Percentiles rank a stretch among this genome's conserved stretches.
Conservation (phyloP, 2,113 vertebrate species). For the Oryzias curvinotus region DNA sequence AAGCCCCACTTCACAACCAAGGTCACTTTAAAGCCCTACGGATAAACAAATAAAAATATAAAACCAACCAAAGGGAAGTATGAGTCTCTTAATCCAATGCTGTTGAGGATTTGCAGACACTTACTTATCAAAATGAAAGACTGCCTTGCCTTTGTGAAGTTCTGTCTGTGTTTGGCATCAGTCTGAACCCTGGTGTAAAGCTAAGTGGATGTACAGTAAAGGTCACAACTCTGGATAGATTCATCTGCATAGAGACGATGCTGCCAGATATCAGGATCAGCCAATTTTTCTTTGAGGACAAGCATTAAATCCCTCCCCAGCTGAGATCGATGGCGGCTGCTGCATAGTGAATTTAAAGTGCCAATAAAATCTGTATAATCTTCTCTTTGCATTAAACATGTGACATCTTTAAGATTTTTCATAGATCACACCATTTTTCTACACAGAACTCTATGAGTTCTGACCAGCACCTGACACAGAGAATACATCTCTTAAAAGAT, state of each 20-base stretch:
- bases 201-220: background rate
- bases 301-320: conserved; percentile 23
- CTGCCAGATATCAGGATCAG: conserved; percentile 24
- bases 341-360: conserved; percentile 22
- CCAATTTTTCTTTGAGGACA: conserved; percentile 9
- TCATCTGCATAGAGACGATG: conserved; percentile 17
- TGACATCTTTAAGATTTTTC: background rate
- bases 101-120: too few species aligned
- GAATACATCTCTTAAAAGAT: too few species aligned
- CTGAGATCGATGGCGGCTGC: conserved; percentile 7
- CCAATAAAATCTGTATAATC: conserved; percentile 3
- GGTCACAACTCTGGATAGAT: conserved; percentile 13
- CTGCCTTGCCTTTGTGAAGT: too few species aligned
- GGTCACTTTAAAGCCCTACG: too few species aligned
- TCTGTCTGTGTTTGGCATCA: too few species aligned
- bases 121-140: too few species aligned
- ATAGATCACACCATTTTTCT: conserved; percentile 1
- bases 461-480: too few species aligned
- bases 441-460: too few species aligned
- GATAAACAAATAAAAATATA: too few species aligned
- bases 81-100: too few species aligned
- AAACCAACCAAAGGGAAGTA: too few species aligned
- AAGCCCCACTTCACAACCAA: too few species aligned
- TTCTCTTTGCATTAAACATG: background rate
- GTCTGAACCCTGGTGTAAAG: background rate